Evolutionary conservation across 1,140 invertebrate genomes (phyloP), one percentile per base, ranked within the genome.

Genomic region (Drosophila lacteicornis): DNA sequence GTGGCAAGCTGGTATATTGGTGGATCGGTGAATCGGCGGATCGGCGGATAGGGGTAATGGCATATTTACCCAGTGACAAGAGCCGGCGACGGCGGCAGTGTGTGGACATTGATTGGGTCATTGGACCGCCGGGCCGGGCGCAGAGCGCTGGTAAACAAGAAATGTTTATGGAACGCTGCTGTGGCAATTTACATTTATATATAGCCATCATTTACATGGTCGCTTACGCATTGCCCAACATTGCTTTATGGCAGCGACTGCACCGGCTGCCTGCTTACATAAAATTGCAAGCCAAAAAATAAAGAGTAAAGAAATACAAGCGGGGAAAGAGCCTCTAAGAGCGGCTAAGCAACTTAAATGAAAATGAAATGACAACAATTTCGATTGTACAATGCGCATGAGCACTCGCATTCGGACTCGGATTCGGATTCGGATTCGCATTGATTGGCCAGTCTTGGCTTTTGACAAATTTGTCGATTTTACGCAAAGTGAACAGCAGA

Each of bases 401-500:
- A 47, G 66, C 67, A 69, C 30, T 65, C 59, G 74, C 53, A 66
- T 61, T 60, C 30, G 58, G 4, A 74, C 61, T 47, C 71, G 53
- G 45, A 70, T 68, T 70, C 53, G 56, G 17, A 47, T 49, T 69
- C 66, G 56, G 17, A 47, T 57, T 69, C 66, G 76, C 71, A 80
- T 75, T 84, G 83, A 76, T 76, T 87, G 83, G 63, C 53, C 33
- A 49, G 49, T 45, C 43, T 58, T 55, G 43, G n/a, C 42, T 46
- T 58, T 79, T 82, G 84, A 86, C 83, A 80, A 88, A 86, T 86
- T 87, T 86, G 79, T 82, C 66, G 43, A 82, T 71, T 75, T 79
- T 62, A 69, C 79, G 76, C 76, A 79, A 70, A 71, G 67, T 79
- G 42, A 69, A 57, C 49, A 51, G 38, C 49, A 67, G 40, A n/a